Evolutionary conservation across 2,888 invertebrate genomes (phyloP), one percentile per base, ranked within the genome.

Genomic region (Lycocerus yunnanus): DNA sequence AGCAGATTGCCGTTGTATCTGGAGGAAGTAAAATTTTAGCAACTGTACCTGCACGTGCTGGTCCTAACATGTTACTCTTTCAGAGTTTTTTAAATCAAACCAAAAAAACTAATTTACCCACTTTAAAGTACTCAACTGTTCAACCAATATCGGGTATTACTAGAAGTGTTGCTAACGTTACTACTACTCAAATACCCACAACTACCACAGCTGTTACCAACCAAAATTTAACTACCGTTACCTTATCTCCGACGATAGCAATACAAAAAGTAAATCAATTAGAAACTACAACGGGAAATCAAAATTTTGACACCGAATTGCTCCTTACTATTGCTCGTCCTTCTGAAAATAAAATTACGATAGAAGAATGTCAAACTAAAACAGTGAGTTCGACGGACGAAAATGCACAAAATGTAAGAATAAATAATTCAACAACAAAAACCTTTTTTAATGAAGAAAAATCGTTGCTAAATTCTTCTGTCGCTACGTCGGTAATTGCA

Each of bases 1-100:
- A 93, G 82, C 93, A 93, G 81, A 92, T 93, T 74, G 92, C 93
- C 2, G 92, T 93, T 75, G 92, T 93, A 4, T 93, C 93, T 5
- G 92, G 93, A 78, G 91, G 92, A 8, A 92, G 92, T 70, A 90
- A 90, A 82, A 87, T 90, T 79, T 84, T 86, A 80, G 74, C 91
- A 86, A 80, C 91, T 86, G 85, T 87, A 87, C 82, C 86, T 86
- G 83, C 90, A 84, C 76, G 90, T 88, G 75, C 87, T 73, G 84
- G 91, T 0, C 90, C 92, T 0, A 92, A 92, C 79, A 90, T 93
- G 78, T 85, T 93, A 13, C 86, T 93, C 15, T 88, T 93, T 66
- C 93, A 93, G 82, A 90, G 92, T 66, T 89, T 93, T 75, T 89
- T 93, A 67, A 92, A 92, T 74, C 92, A 92, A 58, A 90, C 90